These are phyloP conservation scores for Brachyhypopomus occidentalis DNA, from an alignment of 2,113 vertebrate species.

Conservation along the genomic window DNA sequence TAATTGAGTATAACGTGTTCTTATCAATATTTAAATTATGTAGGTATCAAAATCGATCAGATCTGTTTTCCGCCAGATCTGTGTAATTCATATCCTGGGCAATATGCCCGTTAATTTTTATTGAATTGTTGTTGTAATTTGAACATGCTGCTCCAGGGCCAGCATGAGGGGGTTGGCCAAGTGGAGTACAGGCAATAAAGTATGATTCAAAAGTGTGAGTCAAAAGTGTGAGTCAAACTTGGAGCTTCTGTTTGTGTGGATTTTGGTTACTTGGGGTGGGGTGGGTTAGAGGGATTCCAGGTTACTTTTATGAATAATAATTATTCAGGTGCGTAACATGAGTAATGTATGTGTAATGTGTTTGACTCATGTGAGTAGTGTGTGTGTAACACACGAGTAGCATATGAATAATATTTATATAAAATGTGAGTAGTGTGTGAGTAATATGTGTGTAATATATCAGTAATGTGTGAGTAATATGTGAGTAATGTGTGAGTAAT, in stretches of 20 bases:
- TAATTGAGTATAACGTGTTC: conserved; percentile 24
- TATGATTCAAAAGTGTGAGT: background rate
- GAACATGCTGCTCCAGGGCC: conserved; percentile 66
- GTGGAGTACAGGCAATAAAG: conserved; percentile 39
- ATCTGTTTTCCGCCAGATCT: conserved; percentile 55
- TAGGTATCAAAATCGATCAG: conserved; percentile 49
- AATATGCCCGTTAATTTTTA: conserved; percentile 72
- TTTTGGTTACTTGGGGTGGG: background rate
- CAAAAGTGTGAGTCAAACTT: background rate
- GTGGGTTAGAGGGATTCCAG: background rate
- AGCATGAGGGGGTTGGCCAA: conserved; percentile 44
- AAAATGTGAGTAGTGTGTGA: too few species aligned
- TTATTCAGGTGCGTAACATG: too few species aligned
- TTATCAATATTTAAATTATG: conserved; percentile 57
- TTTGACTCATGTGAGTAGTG: background rate
- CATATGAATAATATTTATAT: background rate
- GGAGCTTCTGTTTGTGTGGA: background rate
- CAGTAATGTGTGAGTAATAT: background rate
- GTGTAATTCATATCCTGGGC: conserved; percentile 61
- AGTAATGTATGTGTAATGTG: background rate
- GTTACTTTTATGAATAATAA: background rate
- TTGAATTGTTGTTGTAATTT: conserved; percentile 79
- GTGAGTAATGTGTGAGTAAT: background rate
- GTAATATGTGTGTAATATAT: background rate
- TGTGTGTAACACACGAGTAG: background rate